Evolutionary conservation across 2,113 vertebrate genomes (phyloP).

Genomic region (Terrapene triunguis): DNA sequence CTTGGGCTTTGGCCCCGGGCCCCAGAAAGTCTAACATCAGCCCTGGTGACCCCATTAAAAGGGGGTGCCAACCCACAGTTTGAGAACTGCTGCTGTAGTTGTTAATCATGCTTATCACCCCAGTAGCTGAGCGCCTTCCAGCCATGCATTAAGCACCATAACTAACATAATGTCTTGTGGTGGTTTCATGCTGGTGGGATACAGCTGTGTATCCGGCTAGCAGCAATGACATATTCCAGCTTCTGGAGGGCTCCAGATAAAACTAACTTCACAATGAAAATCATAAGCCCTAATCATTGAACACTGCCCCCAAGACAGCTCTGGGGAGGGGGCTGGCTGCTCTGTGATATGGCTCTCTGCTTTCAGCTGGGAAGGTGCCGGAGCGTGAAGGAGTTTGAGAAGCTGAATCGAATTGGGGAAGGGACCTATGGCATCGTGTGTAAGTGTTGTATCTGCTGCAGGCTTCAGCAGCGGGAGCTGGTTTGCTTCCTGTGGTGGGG

Average conservation of each 20-base stretch:
- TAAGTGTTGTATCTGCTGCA: slow-evolving; percentile 73
- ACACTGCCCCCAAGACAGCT: fast-evolving
- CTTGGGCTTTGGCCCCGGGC: too few species aligned
- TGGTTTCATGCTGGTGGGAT: too few species aligned
- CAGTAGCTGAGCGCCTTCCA: background rate
- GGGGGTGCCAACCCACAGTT: too few species aligned
- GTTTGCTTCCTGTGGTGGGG: background rate
- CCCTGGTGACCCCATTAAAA: too few species aligned
- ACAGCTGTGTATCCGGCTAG: fast-evolving
- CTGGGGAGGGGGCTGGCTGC: too few species aligned
- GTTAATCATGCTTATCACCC: background rate
- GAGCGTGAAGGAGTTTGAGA: slow-evolving; percentile 96
- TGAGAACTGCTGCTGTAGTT: too few species aligned
- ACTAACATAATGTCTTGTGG: background rate
- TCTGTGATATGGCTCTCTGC: background rate
- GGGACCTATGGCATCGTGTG: slow-evolving; percentile 98
- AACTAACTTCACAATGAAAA: background rate
- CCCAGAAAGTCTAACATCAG: too few species aligned
- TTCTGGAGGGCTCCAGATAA: background rate
- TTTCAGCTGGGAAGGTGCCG: slow-evolving; percentile 93
- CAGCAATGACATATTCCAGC: fast-evolving
- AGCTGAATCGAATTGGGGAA: slow-evolving; percentile 95
- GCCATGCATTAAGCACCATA: background rate
- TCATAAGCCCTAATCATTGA: fast-evolving
- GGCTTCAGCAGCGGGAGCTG: fast-evolving